Conservation (phyloP, 2,113 vertebrate species). For the Hymenochirus boettgeri region DNA sequence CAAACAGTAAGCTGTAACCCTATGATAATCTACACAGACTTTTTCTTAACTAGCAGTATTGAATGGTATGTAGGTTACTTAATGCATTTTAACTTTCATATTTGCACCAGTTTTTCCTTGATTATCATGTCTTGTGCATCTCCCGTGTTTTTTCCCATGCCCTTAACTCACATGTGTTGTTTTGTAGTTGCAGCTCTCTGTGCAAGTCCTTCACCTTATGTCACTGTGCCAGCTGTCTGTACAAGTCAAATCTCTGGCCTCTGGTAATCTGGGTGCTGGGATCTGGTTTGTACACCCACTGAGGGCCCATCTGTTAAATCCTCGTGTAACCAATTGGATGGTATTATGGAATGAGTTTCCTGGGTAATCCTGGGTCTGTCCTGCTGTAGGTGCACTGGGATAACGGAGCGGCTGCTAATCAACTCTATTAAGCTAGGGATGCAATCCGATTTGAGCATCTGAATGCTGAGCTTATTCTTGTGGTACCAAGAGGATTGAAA, state of each 20-base stretch:
- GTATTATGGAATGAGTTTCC: slow-evolving; percentile 76
- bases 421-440: slow-evolving; percentile 89
- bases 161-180: not conserved
- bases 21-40: no score
- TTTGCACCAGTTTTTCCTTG: not conserved
- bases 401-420: slow-evolving; percentile 88
- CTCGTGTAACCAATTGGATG: slow-evolving; percentile 82
- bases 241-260: slow-evolving; percentile 35
- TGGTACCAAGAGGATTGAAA: not conserved
- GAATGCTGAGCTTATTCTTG: slow-evolving; percentile 19
- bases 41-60: no score
- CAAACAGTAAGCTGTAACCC: no score
- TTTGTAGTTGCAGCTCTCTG: rapidly evolving
- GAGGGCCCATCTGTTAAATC: slow-evolving; percentile 81
- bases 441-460: slow-evolving; percentile 80
- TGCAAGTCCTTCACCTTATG: slow-evolving; percentile 14
- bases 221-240: not conserved
- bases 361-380: slow-evolving; percentile 86
- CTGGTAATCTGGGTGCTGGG: slow-evolving; percentile 33
- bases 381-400: slow-evolving; percentile 80
- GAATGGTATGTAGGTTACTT: no score
- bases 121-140: not conserved
- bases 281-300: slow-evolving; percentile 28
- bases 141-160: not conserved
- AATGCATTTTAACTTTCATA: no score